A percentile compares a stretch with the other conserved stretches of the same genome.
Evolutionary conservation across 2,888 invertebrate species (phyloP).

Genomic region (Diplazon laetatorius): DNA sequence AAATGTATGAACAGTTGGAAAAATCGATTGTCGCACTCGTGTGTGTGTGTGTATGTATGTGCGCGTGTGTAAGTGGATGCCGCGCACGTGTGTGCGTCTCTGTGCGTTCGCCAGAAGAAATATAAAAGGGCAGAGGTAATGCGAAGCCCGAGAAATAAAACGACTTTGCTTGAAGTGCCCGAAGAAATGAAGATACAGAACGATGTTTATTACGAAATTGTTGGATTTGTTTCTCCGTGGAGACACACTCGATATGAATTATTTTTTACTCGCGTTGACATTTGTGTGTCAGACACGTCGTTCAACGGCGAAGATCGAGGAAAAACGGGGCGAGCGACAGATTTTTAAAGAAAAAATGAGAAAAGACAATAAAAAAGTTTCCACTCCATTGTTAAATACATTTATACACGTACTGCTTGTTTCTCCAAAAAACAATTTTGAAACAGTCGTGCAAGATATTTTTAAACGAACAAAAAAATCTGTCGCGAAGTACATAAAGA

Average conservation of each 20-base stretch:
- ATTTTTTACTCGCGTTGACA: background rate
- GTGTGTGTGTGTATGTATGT: background rate
- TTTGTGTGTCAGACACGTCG: background rate
- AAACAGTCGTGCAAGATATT: too few relatives aligned
- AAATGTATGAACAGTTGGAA: constrained; percentile 15
- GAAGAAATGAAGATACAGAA: constrained; percentile 19
- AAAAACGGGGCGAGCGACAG: too few relatives aligned
- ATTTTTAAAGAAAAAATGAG: too few relatives aligned
- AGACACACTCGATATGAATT: constrained; percentile 6
- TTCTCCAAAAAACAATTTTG: too few relatives aligned
- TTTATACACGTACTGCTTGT: too few relatives aligned
- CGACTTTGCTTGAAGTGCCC: constrained; percentile 16
- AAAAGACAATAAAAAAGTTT: too few relatives aligned
- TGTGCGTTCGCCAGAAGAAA: constrained; percentile 18
- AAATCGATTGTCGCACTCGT: constrained; percentile 41
- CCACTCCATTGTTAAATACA: too few relatives aligned
- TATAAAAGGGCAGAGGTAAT: constrained; percentile 44
- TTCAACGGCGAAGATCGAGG: background rate
- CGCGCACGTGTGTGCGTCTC: background rate
- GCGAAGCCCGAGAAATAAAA: constrained; percentile 34
- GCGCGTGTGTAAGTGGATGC: background rate
- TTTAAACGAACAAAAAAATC: too few relatives aligned
- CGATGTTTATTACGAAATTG: constrained; percentile 8
- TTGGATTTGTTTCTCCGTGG: background rate
- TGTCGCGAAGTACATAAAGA: too few relatives aligned